Base-by-base conservation (phyloP, 2,888 invertebrate species). In the Mystacides longicornis region DNA sequence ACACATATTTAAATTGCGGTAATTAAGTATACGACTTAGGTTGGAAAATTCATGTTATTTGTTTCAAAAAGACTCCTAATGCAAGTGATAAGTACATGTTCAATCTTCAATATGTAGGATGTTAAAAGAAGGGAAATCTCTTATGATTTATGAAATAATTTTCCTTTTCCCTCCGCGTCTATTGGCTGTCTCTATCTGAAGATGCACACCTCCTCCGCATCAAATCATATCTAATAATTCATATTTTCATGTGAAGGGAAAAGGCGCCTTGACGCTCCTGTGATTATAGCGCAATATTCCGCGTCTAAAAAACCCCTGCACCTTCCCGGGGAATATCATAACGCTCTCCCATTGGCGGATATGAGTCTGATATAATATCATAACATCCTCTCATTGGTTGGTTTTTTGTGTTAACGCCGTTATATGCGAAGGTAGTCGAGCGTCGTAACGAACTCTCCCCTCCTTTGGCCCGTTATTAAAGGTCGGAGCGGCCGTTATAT, bases 311-410 rank as follows among this genome's bases (percentile, higher is more conserved):
- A 58, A 56, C 23, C 51, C 53, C 49, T 14, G 23, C 55, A 7
- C 19, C 46, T 46, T 54, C 56, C 45, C 33, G 51, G 49, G 72
- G 73, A 77, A 78, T 77, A 72, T 77, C 77, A 77, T 77, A 75
- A 74, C 75, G 71, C 67, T 67, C 70, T 62, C 69, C 74, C 70
- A 81, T 81, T 76, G 77, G 77, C 67, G 67, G 71, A 72, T 71
- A 74, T 73, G 21, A 70, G 65, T 68, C 63, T 77, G 77, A 79
- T 81, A 81, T 81, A 78, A 81, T 81, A 81, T 80, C 80, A 81
- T 81, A 81, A 77, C 77, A 74, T 63, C 65, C 67, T 66, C 69
- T 73, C 72, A 80, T 80, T 80, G 80, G 80, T 64, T 69, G 37
- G 53, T 20, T 49, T 56, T 55, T 52, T 51, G 54, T 27, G 55